These are phyloP conservation scores for Lagopus leucura DNA, from an alignment of 2,113 vertebrate genomes.

Conservation along the genomic window DNA sequence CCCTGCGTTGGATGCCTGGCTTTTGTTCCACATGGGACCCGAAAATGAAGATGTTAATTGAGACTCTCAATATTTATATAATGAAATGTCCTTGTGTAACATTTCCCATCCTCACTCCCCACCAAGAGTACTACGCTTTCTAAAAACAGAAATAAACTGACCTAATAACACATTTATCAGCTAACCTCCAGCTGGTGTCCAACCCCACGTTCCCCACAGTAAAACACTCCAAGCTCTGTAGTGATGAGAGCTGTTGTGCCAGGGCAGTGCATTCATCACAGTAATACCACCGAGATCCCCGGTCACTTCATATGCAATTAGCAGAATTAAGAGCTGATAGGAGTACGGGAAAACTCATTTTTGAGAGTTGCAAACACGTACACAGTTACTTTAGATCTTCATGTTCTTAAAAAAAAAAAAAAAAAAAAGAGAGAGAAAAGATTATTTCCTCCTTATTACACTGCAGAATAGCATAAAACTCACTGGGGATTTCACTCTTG, in stretches of 20 bases:
- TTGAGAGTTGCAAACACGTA: neutral
- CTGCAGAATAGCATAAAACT: neutral
- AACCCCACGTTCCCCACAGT: neutral
- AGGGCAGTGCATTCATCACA: neutral
- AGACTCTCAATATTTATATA: neutral
- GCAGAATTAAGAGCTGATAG: neutral
- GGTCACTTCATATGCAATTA: neutral
- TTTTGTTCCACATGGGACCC: neutral
- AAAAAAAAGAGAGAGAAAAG: neutral
- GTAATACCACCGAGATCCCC: neutral
- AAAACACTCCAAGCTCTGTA: neutral
- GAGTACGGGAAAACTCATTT: neutral
- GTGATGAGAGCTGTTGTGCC: neutral
- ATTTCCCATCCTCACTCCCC: neutral
- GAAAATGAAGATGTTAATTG: neutral
- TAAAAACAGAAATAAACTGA: neutral
- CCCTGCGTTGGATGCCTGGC: accelerated
- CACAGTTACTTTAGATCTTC: neutral
- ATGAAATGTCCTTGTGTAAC: neutral
- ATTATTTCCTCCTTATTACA: neutral
- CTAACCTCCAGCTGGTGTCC: neutral
- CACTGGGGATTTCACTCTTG: neutral
- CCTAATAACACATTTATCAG: neutral
- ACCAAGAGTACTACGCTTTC: neutral
- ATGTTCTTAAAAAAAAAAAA: neutral